A percentile compares a stretch with the other conserved stretches of the same genome.
Conservation (phyloP, 2,888 invertebrate species). For the Penaeus monodon region DNA sequence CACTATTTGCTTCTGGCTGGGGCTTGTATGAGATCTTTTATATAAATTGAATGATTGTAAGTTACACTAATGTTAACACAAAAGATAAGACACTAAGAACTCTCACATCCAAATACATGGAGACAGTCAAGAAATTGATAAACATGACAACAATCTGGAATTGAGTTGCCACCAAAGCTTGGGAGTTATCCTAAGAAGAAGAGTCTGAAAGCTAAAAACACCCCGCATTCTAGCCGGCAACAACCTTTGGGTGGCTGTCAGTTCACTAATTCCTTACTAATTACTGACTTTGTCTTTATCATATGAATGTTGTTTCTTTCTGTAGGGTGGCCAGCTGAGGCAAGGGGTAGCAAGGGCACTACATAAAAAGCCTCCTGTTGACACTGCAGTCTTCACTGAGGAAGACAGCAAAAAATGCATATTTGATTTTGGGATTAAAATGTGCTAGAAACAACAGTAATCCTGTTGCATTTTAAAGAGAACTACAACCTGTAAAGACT, state of each 20-base stretch:
- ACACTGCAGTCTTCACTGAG: conserved; percentile 35
- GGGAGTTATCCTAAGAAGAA: conserved; percentile 39
- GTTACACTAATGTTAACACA: conserved; percentile 56
- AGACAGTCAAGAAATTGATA: conserved; percentile 56
- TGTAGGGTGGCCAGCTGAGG: conserved; percentile 33
- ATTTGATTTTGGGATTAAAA: conserved; percentile 30
- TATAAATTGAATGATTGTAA: conserved; percentile 54
- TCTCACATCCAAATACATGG: conserved; percentile 56
- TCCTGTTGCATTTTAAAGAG: conserved; percentile 29
- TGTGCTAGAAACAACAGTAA: conserved; percentile 35
- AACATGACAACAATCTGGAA: conserved; percentile 48
- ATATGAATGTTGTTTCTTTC: conserved; percentile 23
- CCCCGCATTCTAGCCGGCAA: conserved; percentile 27
- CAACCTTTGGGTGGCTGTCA: conserved; percentile 21
- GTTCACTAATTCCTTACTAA: conserved; percentile 2
- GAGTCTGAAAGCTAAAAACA: conserved; percentile 33
- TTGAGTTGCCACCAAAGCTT: conserved; percentile 50
- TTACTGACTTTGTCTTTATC: conserved; percentile 8
- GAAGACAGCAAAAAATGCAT: conserved; percentile 27
- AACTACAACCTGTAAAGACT: conserved; percentile 36
- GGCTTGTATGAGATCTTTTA: conserved; percentile 43
- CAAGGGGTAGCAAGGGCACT: conserved; percentile 40
- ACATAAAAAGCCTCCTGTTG: conserved; percentile 49
- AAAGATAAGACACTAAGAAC: conserved; percentile 58
- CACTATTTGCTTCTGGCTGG: conserved; percentile 40